A percentile compares a stretch with the other conserved stretches of the same genome.
Conservation (phyloP, 2,797 vertebrate genomes). For the Meriones psammophilus region DNA sequence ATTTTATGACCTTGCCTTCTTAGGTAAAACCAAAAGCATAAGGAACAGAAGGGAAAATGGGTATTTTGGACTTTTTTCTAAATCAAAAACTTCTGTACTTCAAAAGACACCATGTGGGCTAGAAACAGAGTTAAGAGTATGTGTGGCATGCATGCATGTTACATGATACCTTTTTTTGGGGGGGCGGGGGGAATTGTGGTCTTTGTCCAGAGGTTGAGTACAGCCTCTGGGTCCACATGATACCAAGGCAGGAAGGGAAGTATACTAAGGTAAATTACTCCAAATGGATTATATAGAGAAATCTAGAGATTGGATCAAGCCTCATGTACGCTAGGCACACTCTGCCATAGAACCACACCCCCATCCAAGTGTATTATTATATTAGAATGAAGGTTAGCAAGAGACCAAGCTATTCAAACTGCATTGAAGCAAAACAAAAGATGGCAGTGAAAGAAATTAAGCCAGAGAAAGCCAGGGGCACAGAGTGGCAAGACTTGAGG, state of each 20-base stretch:
- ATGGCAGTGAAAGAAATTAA: not conserved
- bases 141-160: too few species aligned
- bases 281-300: not conserved
- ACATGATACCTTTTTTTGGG: not conserved
- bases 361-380: not conserved
- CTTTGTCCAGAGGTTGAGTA: not conserved
- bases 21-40: not conserved
- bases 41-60: not conserved
- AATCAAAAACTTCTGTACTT: not conserved
- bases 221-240: not conserved
- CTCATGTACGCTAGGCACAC: not conserved
- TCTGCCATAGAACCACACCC: not conserved
- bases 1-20: not conserved
- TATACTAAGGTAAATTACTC: not conserved
- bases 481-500: conserved; percentile 41
- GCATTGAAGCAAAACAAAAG: not conserved
- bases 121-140: not conserved
- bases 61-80: not conserved
- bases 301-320: not conserved
- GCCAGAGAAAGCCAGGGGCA: too few species aligned
- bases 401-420: not conserved
- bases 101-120: not conserved
- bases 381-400: not conserved
- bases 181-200: not conserved
- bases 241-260: not conserved